Conservation (phyloP, 2,797 vertebrate genomes). For the Zenarchopterus dispar region DNA sequence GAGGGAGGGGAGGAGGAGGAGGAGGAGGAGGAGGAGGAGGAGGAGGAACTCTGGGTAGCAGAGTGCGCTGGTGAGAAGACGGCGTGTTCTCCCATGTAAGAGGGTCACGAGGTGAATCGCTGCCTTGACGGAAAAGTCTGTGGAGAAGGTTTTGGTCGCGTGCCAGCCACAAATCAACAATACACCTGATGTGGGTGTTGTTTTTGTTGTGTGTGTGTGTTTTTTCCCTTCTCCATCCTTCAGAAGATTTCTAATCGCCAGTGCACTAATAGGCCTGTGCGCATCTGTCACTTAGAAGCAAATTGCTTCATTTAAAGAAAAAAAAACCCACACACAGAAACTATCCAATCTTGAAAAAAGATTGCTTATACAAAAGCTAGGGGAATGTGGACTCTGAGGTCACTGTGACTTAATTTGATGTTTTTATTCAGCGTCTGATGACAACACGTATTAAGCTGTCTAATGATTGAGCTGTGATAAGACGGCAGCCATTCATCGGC, state of each 20-base stretch:
- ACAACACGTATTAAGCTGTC: slow-evolving; percentile 62
- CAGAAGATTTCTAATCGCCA: slow-evolving; percentile 74
- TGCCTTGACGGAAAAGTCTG: slow-evolving; percentile 47
- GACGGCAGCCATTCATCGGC: slow-evolving; percentile 55
- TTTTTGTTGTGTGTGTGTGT: slow-evolving; percentile 4
- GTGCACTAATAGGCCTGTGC: slow-evolving; percentile 76
- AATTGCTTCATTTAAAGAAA: slow-evolving; percentile 79
- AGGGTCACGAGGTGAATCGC: slow-evolving; percentile 61
- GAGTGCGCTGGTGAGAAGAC: slow-evolving; percentile 40
- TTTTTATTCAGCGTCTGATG: slow-evolving; percentile 56
- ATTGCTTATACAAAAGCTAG: slow-evolving; percentile 55
- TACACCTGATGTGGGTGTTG: slow-evolving; percentile 59
- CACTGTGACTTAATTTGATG: slow-evolving; percentile 65
- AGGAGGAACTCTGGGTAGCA: slow-evolving; percentile 62
- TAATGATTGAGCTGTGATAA: slow-evolving; percentile 65
- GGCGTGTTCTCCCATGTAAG: slow-evolving; percentile 46
- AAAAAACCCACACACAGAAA: slow-evolving; percentile 46
- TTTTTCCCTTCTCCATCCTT: slow-evolving; percentile 49
- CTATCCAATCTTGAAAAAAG: slow-evolving; percentile 60
- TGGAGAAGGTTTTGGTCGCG: slow-evolving; percentile 47
- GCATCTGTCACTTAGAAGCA: slow-evolving; percentile 82
- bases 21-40: slow-evolving; percentile 26
- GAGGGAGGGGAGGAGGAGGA: slow-evolving; percentile 42
- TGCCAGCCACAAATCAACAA: slow-evolving; percentile 54
- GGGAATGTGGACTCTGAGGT: slow-evolving; percentile 59